phyloP scores from a whole-genome alignment of 37 sponge, comb jelly and placozoan genomes.

The Corticium candelabrum region DNA sequence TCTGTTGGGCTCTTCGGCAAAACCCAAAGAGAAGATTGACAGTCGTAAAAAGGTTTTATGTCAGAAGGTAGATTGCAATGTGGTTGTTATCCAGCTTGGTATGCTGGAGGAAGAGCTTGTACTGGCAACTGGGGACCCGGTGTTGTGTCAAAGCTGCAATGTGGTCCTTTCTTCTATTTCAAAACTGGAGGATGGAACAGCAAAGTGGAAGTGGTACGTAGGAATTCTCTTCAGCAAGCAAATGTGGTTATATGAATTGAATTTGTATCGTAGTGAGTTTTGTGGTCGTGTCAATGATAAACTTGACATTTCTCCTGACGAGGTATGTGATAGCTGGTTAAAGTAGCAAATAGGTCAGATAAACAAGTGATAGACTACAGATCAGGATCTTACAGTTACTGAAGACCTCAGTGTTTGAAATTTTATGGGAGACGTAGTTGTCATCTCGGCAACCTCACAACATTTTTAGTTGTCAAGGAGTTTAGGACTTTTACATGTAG shows the following conservation, averaged over 20 bases:
- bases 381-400: too few relatives aligned
- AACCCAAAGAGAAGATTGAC: constrained; percentile 28
- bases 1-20: constrained; percentile 17
- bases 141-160: constrained; percentile 45
- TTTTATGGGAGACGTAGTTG: too few relatives aligned
- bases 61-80: constrained; percentile 44
- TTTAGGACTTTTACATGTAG: too few relatives aligned
- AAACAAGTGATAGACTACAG: too few relatives aligned
- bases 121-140: constrained; percentile 24
- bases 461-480: too few relatives aligned
- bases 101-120: constrained; percentile 32
- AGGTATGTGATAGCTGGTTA: too few relatives aligned
- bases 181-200: constrained; percentile 18
- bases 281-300: constrained; percentile 59
- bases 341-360: too few relatives aligned
- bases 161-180: constrained; percentile 61
- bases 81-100: constrained; percentile 59
- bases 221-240: too few relatives aligned
- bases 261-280: constrained; percentile 87
- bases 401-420: too few relatives aligned
- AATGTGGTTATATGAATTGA: too few relatives aligned
- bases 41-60: constrained; percentile 33
- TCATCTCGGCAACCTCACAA: too few relatives aligned
- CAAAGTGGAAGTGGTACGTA: constrained; percentile 70
- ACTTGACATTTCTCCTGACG: constrained; percentile 16